Evolutionary conservation across 2,113 vertebrate genomes (phyloP).

Genomic region (Atherinomorus stipes): DNA sequence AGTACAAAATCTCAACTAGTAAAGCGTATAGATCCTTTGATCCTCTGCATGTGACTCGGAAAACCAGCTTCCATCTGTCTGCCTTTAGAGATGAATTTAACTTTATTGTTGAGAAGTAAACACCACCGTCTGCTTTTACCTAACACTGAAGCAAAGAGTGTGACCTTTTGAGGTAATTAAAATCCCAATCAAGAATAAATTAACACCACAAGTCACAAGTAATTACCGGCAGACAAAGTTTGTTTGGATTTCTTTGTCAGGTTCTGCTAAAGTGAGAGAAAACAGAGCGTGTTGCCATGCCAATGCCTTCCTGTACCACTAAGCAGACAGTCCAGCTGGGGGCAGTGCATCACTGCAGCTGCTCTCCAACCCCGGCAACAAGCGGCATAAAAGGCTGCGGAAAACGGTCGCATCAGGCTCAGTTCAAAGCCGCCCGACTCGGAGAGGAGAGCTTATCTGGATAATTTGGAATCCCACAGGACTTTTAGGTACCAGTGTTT

Average conservation of each 20-base stretch:
- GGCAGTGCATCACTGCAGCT: slow-evolving; percentile 69
- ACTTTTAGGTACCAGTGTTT: slow-evolving; percentile 39
- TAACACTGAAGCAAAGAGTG: background rate
- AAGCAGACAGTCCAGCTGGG: slow-evolving; percentile 51
- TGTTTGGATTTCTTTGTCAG: slow-evolving; percentile 29
- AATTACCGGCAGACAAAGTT: slow-evolving; percentile 19
- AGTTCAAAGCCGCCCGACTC: slow-evolving; percentile 50
- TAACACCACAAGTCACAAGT: slow-evolving; percentile 10
- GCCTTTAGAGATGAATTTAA: background rate
- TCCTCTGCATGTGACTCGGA: background rate
- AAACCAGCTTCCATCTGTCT: slow-evolving; percentile 5
- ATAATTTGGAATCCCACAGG: slow-evolving; percentile 61
- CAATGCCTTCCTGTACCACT: slow-evolving; percentile 16
- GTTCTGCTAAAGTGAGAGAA: slow-evolving; percentile 6
- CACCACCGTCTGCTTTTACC: slow-evolving; percentile 27
- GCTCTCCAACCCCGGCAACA: background rate
- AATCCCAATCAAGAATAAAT: slow-evolving; percentile 28
- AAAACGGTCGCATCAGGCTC: slow-evolving; percentile 51
- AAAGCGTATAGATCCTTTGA: too few relatives aligned
- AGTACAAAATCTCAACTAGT: too few relatives aligned
- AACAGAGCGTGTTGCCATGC: slow-evolving; percentile 25
- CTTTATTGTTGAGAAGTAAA: slow-evolving; percentile 1
- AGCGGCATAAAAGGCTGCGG: slow-evolving; percentile 39
- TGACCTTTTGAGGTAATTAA: slow-evolving; percentile 21
- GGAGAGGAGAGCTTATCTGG: slow-evolving; percentile 59